A percentile compares a stretch with the other conserved stretches of the same genome.
Evolutionary conservation across 2,888 invertebrate species (phyloP).

Genomic region (Trilocha varians): DNA sequence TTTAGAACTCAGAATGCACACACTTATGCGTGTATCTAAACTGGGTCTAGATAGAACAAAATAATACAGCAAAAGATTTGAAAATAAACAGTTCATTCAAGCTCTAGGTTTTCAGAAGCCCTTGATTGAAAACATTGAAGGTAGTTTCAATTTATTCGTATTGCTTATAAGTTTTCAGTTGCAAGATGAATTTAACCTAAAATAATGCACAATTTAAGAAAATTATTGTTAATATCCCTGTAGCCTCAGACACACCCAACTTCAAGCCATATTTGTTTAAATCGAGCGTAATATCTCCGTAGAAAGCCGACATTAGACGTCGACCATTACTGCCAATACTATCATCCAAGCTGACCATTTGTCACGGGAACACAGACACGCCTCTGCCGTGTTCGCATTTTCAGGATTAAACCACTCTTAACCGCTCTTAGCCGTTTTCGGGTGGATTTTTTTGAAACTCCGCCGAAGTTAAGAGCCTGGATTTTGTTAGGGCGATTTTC

Average conservation of each 20-base stretch:
- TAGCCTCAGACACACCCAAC: not conserved
- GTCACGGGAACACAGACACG: slow-evolving; percentile 36
- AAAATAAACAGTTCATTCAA: too few species aligned
- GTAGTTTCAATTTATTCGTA: too few species aligned
- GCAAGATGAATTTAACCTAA: too few species aligned
- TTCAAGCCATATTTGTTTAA: not conserved
- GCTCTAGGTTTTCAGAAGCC: too few species aligned
- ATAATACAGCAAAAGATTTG: too few species aligned
- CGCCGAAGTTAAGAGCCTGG: not conserved
- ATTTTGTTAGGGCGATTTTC: not conserved
- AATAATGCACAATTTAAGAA: too few species aligned
- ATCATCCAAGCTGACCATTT: slow-evolving; percentile 44
- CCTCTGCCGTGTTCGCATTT: slow-evolving; percentile 34
- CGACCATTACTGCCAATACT: slow-evolving; percentile 43
- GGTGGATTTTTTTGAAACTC: slow-evolving; percentile 2
- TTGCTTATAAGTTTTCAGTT: too few species aligned
- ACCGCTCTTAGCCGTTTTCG: slow-evolving; percentile 20
- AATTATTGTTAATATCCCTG: too few species aligned
- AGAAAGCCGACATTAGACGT: slow-evolving; percentile 4
- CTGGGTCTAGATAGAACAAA: too few species aligned
- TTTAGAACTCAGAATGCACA: too few species aligned
- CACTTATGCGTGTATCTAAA: too few species aligned
- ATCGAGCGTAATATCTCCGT: not conserved
- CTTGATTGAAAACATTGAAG: too few species aligned
- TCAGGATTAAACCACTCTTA: slow-evolving; percentile 21